Base-by-base conservation (phyloP, 2,888 invertebrate genomes). In the Cantharis lateralis region DNA sequence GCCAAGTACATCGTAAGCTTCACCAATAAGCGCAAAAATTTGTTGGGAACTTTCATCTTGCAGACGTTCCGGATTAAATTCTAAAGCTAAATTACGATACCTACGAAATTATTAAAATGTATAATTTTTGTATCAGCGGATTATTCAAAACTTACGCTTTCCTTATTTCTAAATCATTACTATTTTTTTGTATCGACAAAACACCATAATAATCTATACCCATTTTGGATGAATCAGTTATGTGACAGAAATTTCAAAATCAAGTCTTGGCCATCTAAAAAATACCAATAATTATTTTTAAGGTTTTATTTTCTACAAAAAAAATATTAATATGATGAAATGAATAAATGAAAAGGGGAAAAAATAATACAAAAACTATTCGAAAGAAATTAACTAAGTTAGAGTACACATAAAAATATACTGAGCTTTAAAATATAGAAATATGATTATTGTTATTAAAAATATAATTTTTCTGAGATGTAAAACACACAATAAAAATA, bases 131-230 rank as follows among this genome's bases (percentile, higher is more conserved):
- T n/a, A n/a, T n/a, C n/a, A n/a, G n/a, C 20, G 15, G 5, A 10
- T 20, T 66, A 48, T 10, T 61, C 10, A 32, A 28, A 24, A 84
- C 87, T 88, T 90, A 94, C 84, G 95, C 95, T 82, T 92, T 89
- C 84, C 94, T 93, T n/a, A 96, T 91, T 81, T 95, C 93, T 64
- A 91, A 88, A 82, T 93, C 92, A 68, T 88, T 90, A 80, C 93
- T 92, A 78, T 90, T 90, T 71, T 92, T 91, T 74, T 92, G 91
- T 68, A 95, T 89, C 72, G 93, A 92, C 63, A 96, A 88, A 79
- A 95, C 91, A 3, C 93, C 92, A 86, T 96, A 96, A 87, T 95
- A 96, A 87, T 96, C 95, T 78, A 94, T 89, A 61, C 92, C 93
- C 92, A 92, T 93, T 80, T 87, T 69, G 64, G 64, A 28, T 74